Conservation (phyloP, 2,797 vertebrate species). For the Botia almorhae region DNA sequence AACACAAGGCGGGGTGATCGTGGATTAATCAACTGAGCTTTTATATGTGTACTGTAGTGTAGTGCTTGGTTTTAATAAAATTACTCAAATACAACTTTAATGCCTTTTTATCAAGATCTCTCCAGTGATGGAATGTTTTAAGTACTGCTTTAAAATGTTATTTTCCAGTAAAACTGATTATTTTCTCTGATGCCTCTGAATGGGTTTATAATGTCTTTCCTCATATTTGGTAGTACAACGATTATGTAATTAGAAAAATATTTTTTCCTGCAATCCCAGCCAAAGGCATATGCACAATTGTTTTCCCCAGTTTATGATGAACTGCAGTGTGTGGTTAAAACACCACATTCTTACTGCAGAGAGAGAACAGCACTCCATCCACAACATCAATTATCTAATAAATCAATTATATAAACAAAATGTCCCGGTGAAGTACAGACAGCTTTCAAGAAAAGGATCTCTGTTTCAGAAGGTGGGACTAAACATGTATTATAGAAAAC, state of each 20-base stretch:
- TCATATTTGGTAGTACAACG: slow-evolving; percentile 30
- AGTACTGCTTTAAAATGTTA: slow-evolving; percentile 46
- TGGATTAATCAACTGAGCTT: too few relatives aligned
- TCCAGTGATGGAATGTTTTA: slow-evolving; percentile 65
- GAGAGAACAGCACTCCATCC: slow-evolving; percentile 3
- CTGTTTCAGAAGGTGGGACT: neutral
- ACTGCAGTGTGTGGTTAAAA: slow-evolving; percentile 17
- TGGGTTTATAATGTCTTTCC: slow-evolving; percentile 36
- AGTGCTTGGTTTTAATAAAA: too few relatives aligned
- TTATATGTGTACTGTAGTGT: too few relatives aligned
- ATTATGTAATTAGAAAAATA: slow-evolving; percentile 34
- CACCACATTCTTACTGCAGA: slow-evolving; percentile 16
- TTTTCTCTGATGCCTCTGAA: slow-evolving; percentile 46
- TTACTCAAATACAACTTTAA: too few relatives aligned
- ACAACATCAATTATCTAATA: neutral
- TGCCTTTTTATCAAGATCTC: slow-evolving; percentile 11
- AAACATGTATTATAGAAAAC: neutral
- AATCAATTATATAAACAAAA: neutral
- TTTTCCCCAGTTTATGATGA: slow-evolving; percentile 25
- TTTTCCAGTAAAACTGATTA: slow-evolving; percentile 38
- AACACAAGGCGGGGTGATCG: neutral
- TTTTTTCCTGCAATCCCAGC: slow-evolving; percentile 18
- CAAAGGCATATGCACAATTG: slow-evolving; percentile 25
- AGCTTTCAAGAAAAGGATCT: slow-evolving; percentile 15
- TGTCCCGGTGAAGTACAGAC: neutral